These are phyloP conservation scores for Megathymus violae DNA, from an alignment of 1,140 invertebrate genomes.

Conservation along the genomic window DNA sequence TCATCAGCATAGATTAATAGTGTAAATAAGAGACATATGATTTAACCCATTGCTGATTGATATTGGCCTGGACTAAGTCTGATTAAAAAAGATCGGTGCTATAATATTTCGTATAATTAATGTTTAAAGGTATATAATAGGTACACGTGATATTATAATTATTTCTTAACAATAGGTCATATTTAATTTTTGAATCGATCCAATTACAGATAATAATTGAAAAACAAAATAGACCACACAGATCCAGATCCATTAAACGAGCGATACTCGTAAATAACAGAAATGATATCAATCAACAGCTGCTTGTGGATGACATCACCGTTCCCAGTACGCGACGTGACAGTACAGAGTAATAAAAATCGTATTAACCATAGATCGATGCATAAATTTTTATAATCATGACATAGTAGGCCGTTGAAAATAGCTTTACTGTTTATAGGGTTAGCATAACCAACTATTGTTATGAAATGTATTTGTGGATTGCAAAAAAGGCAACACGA, in stretches of 20 bases:
- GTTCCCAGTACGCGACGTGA: no score
- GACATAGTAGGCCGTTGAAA: neutral
- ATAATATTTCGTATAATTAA: no score
- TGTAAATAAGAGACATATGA: no score
- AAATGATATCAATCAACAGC: conserved; percentile 16
- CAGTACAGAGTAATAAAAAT: conserved; percentile 18
- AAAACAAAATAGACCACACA: conserved; percentile 15
- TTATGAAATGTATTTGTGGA: no score
- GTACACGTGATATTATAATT: no score
- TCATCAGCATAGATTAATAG: no score
- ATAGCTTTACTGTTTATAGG: neutral
- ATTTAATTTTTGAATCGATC: neutral
- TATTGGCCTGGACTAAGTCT: no score
- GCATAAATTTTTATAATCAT: neutral
- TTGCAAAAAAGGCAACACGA: no score
- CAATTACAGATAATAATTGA: neutral
- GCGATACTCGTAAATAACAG: neutral
- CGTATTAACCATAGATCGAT: conserved; percentile 15
- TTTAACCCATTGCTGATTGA: no score
- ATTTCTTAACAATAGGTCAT: no score
- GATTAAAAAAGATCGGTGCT: no score
- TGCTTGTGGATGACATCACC: conserved; percentile 15
- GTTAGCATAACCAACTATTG: neutral
- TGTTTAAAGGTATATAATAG: no score
- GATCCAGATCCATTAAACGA: neutral